These are phyloP conservation scores for Drosophila yakuba DNA, from an alignment of 1,140 invertebrate genomes.

Conservation along the genomic window DNA sequence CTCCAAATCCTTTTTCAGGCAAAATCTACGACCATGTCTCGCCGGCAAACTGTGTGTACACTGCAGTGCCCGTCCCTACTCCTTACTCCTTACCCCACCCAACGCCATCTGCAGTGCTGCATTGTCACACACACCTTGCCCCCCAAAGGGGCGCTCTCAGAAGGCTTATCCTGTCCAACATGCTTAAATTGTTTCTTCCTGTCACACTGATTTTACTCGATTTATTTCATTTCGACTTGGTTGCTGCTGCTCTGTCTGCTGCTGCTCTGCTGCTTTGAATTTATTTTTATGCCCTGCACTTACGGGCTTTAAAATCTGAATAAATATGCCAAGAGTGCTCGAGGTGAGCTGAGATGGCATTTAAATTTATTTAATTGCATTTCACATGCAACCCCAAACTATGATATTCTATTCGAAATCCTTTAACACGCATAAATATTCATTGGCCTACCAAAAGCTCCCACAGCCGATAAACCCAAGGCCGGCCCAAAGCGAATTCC, in stretches of 20 bases:
- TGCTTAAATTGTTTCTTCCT: slow-evolving; percentile 82
- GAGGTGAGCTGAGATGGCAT: slow-evolving; percentile 28
- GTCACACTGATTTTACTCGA: slow-evolving; percentile 81
- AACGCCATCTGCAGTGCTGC: slow-evolving; percentile 58
- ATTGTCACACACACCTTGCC: slow-evolving; percentile 76
- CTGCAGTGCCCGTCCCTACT: slow-evolving; percentile 46
- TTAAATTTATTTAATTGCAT: slow-evolving; percentile 68
- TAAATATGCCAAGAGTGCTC: slow-evolving; percentile 59
- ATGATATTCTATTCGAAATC: slow-evolving; percentile 17
- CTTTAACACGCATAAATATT: slow-evolving; percentile 45
- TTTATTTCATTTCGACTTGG: slow-evolving; percentile 72
- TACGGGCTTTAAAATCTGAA: slow-evolving; percentile 61
- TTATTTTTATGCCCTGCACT: slow-evolving; percentile 63
- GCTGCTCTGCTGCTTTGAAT: slow-evolving; percentile 35
- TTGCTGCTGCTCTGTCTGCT: slow-evolving; percentile 27
- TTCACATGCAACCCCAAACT: slow-evolving; percentile 38
- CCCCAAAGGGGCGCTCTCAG: slow-evolving; percentile 27
- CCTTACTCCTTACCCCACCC: neutral
- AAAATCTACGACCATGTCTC: slow-evolving; percentile 63
- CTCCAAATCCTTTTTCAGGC: slow-evolving; percentile 71
- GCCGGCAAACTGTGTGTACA: slow-evolving; percentile 61
- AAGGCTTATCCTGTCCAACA: slow-evolving; percentile 79
- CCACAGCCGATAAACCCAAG: neutral
- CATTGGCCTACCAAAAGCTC: slow-evolving; percentile 16
- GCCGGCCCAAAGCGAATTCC: slow-evolving; percentile 14